A percentile compares a stretch with the other conserved stretches of the same genome.
Conservation (phyloP, 2,888 invertebrate species). For the Leuctra nigra region DNA sequence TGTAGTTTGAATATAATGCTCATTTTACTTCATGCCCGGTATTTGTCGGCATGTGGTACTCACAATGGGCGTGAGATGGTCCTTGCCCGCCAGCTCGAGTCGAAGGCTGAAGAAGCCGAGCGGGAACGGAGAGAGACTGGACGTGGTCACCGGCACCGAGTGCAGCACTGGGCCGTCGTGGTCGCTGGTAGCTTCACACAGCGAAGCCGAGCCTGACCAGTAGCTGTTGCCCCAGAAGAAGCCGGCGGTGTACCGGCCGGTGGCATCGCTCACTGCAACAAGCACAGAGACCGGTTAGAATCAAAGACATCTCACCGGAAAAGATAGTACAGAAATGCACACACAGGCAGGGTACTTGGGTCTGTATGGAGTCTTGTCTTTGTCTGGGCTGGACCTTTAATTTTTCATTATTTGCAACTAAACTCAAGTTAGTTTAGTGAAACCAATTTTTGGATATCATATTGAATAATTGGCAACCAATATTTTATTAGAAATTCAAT, state of each 20-base stretch:
- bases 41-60: no score
- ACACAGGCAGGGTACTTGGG: no score
- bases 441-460: no score
- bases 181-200: constrained; percentile 34
- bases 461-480: no score
- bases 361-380: no score
- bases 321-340: no score
- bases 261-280: constrained; percentile 39
- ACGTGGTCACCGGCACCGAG: constrained; percentile 25
- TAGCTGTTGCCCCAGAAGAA: constrained; percentile 42
- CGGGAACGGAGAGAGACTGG: constrained; percentile 35
- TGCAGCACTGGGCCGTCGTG: constrained; percentile 18
- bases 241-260: constrained; percentile 40
- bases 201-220: constrained; percentile 39
- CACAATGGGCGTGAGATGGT: constrained; percentile 49
- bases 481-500: no score
- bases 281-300: no score
- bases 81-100: constrained; percentile 49
- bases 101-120: constrained; percentile 55
- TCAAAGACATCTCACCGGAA: no score
- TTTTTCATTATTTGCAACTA: background rate
- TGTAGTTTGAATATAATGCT: no score
- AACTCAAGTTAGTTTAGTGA: background rate
- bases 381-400: background rate
- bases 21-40: no score